These are phyloP conservation scores for Anarrhichthys ocellatus DNA, from an alignment of 2,113 vertebrate species.

Conservation along the genomic window DNA sequence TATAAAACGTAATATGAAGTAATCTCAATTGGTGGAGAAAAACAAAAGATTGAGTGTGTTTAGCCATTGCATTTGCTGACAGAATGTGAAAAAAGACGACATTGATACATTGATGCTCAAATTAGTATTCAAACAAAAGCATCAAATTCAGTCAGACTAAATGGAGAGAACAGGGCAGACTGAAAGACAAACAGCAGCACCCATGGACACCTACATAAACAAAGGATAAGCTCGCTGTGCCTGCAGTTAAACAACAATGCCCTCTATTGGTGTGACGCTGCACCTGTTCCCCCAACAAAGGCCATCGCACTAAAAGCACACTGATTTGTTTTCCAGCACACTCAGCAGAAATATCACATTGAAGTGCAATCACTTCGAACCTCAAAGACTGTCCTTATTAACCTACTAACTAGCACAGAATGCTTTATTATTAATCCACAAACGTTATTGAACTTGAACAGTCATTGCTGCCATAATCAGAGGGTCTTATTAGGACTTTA, in stretches of 20 bases:
- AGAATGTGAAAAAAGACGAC: slow-evolving; percentile 49
- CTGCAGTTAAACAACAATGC: slow-evolving; percentile 82
- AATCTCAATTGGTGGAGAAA: slow-evolving; percentile 63
- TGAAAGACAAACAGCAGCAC: slow-evolving; percentile 58
- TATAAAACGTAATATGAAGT: slow-evolving; percentile 72
- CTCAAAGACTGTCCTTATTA: slow-evolving; percentile 80
- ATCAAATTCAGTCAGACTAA: slow-evolving; percentile 54
- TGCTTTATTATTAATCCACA: slow-evolving; percentile 76
- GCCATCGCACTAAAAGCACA: slow-evolving; percentile 51
- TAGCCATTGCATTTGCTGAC: slow-evolving; percentile 47
- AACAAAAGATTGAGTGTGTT: slow-evolving; percentile 61
- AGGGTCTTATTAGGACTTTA: slow-evolving; percentile 68
- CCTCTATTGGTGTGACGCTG: slow-evolving; percentile 77
- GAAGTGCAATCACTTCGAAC: slow-evolving; percentile 82
- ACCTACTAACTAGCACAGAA: slow-evolving; percentile 72
- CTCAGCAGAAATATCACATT: slow-evolving; percentile 83
- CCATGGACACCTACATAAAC: slow-evolving; percentile 65
- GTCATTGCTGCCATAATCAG: slow-evolving; percentile 69
- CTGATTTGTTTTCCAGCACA: slow-evolving; percentile 71
- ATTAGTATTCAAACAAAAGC: slow-evolving; percentile 65
- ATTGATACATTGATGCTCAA: slow-evolving; percentile 59
- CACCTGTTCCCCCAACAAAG: slow-evolving; percentile 61
- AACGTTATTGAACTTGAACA: slow-evolving; percentile 76
- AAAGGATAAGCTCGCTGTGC: slow-evolving; percentile 53
- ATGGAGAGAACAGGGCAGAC: slow-evolving; percentile 46